Conservation (phyloP, 2,888 invertebrate genomes). For the Apamea epomidion region DNA sequence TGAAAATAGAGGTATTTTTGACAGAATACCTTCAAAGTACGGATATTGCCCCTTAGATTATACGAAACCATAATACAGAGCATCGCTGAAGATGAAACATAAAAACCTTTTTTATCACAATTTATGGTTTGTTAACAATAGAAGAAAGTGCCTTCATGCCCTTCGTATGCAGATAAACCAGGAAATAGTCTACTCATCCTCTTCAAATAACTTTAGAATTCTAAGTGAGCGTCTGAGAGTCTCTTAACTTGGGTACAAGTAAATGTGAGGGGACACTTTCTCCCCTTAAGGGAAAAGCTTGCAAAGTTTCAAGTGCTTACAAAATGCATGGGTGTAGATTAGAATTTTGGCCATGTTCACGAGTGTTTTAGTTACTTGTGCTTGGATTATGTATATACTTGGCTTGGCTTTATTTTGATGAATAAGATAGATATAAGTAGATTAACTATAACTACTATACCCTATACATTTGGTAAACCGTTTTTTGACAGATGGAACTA, state of each 20-base stretch:
- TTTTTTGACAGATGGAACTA: no score
- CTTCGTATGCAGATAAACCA: background rate
- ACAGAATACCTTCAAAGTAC: background rate
- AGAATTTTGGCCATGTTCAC: conserved; percentile 4
- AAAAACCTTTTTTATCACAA: background rate
- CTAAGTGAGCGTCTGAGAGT: conserved; percentile 4
- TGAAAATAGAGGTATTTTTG: background rate
- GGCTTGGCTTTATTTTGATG: background rate
- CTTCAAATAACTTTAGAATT: conserved; percentile 33
- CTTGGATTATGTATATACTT: background rate
- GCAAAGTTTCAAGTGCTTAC: conserved; percentile 35
- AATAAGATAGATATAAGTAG: background rate
- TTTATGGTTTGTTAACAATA: background rate
- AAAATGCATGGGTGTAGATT: conserved; percentile 18
- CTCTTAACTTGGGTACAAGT: conserved; percentile 19
- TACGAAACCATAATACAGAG: background rate
- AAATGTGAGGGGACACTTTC: conserved; percentile 38
- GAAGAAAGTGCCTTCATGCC: conserved; percentile 10
- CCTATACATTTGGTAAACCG: no score
- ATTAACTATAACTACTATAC: no score
- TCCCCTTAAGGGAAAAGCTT: conserved; percentile 38
- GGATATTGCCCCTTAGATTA: background rate
- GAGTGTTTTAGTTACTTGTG: background rate
- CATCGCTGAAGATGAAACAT: background rate
- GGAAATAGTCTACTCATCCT: conserved; percentile 15